Evolutionary conservation across 2,888 invertebrate genomes (phyloP).

Genomic region (Pachydiplax longipennis): DNA sequence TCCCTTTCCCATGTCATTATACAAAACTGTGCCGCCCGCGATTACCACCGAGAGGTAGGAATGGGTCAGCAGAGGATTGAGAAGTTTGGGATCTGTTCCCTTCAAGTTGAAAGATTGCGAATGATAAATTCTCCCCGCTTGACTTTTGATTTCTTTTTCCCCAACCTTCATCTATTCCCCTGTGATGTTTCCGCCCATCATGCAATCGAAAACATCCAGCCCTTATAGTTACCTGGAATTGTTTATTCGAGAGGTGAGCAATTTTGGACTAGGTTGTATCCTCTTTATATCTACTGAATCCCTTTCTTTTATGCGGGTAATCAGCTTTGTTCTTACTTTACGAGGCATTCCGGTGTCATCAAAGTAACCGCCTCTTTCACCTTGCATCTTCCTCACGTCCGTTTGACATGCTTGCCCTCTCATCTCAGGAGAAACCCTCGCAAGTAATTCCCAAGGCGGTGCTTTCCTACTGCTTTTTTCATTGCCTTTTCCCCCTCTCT

Average conservation of each 20-base stretch:
- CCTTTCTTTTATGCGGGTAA: not conserved
- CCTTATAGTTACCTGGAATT: not conserved
- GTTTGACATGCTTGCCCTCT: not conserved
- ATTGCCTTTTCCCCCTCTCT: not conserved
- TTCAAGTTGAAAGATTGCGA: not conserved
- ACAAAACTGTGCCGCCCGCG: not conserved
- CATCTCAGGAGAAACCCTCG: not conserved
- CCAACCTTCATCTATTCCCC: not conserved
- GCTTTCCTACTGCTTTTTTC: not conserved
- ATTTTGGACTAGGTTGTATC: not conserved
- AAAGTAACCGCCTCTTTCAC: not conserved
- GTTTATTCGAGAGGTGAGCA: not conserved
- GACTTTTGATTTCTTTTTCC: not conserved
- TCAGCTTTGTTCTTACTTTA: not conserved
- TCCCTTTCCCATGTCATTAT: not conserved
- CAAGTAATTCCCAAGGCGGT: not conserved
- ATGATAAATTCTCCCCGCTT: not conserved
- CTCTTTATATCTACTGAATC: not conserved
- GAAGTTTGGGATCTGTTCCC: not conserved
- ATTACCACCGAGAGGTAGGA: not conserved
- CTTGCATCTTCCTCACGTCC: not conserved
- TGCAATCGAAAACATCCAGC: not conserved
- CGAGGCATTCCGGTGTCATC: not conserved
- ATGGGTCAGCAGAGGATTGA: not conserved
- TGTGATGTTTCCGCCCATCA: not conserved